phyloP scores from a whole-genome alignment of 2,113 vertebrate species.

The Microcebus murinus region DNA sequence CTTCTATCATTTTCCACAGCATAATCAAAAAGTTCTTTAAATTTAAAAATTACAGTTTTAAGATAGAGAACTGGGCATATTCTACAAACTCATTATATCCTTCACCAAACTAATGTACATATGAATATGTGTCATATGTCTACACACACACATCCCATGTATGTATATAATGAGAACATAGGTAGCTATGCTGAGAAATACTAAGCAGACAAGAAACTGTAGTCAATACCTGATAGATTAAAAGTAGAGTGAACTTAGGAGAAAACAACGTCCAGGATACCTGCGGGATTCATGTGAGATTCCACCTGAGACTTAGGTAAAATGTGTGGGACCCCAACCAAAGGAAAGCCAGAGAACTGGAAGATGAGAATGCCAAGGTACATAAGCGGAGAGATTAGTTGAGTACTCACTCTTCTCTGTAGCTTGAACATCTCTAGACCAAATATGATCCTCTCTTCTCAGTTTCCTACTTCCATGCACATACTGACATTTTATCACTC shows the following conservation, averaged over 20 bases:
- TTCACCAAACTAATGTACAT: not conserved
- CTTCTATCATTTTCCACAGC: not conserved
- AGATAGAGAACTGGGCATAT: not conserved
- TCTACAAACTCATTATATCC: not conserved
- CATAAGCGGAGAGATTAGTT: not conserved
- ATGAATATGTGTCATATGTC: not conserved
- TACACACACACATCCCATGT: not conserved
- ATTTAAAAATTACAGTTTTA: not conserved
- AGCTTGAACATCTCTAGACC: not conserved
- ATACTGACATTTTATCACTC: not conserved
- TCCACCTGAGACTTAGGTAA: not conserved
- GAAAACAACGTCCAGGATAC: not conserved
- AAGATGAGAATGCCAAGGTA: not conserved
- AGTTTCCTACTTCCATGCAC: not conserved
- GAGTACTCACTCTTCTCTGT: not conserved
- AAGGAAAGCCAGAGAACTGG: not conserved
- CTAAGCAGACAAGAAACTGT: not conserved
- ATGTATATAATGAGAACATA: not conserved
- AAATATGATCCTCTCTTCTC: not conserved
- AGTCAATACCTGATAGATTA: not conserved
- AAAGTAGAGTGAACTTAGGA: not conserved
- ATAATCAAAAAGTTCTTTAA: not conserved
- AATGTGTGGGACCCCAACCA: not conserved
- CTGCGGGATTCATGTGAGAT: not conserved
- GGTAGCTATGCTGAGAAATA: not conserved